These are phyloP conservation scores for Mola mola DNA, from an alignment of 2,113 vertebrate genomes.

Conservation along the genomic window DNA sequence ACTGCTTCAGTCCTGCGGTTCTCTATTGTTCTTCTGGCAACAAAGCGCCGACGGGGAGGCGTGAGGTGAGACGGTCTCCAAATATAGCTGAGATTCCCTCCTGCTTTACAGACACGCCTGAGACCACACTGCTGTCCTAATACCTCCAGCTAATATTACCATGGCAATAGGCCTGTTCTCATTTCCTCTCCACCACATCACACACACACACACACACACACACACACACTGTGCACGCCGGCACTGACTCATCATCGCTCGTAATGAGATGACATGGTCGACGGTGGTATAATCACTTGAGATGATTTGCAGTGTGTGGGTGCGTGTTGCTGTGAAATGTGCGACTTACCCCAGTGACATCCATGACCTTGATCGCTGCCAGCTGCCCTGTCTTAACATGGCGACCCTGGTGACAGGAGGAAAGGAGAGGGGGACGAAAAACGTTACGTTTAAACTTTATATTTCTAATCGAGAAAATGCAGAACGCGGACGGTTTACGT, in stretches of 20 bases:
- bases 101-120: slow-evolving; percentile 57
- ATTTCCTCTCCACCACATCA: slow-evolving; percentile 58
- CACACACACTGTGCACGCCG: background rate
- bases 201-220: slow-evolving; percentile 24
- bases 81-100: slow-evolving; percentile 69
- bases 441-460: no score
- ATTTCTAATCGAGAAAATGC: no score
- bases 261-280: slow-evolving; percentile 63
- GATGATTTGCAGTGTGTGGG: slow-evolving; percentile 46
- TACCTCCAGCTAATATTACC: slow-evolving; percentile 67
- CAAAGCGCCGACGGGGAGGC: slow-evolving; percentile 39
- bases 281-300: slow-evolving; percentile 48
- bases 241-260: slow-evolving; percentile 57
- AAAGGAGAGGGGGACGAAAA: slow-evolving; percentile 7
- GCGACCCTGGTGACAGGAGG: slow-evolving; percentile 73
- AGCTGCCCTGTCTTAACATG: slow-evolving; percentile 83
- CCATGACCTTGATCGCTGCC: slow-evolving; percentile 84
- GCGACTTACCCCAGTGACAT: slow-evolving; percentile 80
- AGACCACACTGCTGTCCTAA: slow-evolving; percentile 65
- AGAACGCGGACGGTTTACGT: no score
- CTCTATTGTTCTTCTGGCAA: slow-evolving; percentile 55
- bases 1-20: slow-evolving; percentile 27
- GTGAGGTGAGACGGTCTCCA: slow-evolving; percentile 54
- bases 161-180: slow-evolving; percentile 70
- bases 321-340: slow-evolving; percentile 6